These are phyloP conservation scores for Leptatherina wallacei DNA, from an alignment of 2,797 vertebrate genomes.

Conservation along the genomic window DNA sequence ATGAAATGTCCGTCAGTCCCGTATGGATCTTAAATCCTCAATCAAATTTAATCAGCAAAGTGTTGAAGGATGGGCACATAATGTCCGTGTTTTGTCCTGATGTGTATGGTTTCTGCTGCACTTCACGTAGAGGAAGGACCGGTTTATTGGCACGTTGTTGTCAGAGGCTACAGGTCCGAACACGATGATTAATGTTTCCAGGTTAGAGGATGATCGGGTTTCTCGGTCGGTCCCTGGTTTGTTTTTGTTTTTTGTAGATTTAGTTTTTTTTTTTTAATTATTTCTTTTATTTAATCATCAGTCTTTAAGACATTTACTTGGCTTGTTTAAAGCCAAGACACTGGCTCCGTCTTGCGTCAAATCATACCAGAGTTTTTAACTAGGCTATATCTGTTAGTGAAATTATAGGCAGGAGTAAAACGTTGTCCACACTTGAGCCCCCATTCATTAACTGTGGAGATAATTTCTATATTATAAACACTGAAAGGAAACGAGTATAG, in stretches of 20 bases:
- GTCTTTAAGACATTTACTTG: neutral
- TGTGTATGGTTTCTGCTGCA: slow-evolving; percentile 34
- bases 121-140: slow-evolving; percentile 67
- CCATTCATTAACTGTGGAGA: neutral
- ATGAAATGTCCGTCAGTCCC: neutral
- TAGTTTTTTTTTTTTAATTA: neutral
- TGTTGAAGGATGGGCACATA: slow-evolving; percentile 26
- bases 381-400: neutral
- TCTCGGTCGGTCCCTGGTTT: slow-evolving; percentile 24
- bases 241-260: neutral
- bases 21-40: neutral
- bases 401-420: neutral
- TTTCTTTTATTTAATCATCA: neutral
- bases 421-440: neutral
- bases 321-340: neutral
- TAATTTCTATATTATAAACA: neutral
- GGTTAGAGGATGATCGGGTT: slow-evolving; percentile 54
- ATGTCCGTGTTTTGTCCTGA: slow-evolving; percentile 44
- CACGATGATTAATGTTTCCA: slow-evolving; percentile 73
- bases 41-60: neutral
- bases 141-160: slow-evolving; percentile 69
- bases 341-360: neutral
- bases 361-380: neutral
- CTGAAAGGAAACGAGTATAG: slow-evolving; percentile 34
- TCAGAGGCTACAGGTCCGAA: slow-evolving; percentile 77